These are phyloP conservation scores for Aricia agestis DNA, from an alignment of 1,140 invertebrate species.

Conservation along the genomic window DNA sequence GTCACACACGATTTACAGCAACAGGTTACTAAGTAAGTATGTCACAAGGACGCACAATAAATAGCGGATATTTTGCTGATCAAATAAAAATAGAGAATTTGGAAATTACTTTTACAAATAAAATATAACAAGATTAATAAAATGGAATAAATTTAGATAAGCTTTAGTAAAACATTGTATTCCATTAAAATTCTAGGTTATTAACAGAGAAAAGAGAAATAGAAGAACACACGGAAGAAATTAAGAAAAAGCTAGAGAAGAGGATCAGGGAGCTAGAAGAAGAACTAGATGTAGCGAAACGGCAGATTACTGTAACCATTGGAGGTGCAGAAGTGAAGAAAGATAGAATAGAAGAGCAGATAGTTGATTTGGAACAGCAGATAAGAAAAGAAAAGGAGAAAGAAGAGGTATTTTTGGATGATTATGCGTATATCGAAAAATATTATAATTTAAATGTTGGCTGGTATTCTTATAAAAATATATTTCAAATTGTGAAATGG, in stretches of 20 bases:
- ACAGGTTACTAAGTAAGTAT: conserved; percentile 44
- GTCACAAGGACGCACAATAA: too few relatives aligned
- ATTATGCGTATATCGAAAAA: too few relatives aligned
- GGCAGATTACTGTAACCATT: conserved; percentile 41
- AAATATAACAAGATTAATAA: too few relatives aligned
- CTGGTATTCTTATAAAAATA: too few relatives aligned
- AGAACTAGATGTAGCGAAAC: conserved; percentile 45
- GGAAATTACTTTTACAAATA: too few relatives aligned
- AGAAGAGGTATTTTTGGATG: conserved; percentile 36
- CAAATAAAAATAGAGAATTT: too few relatives aligned
- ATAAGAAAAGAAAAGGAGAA: conserved; percentile 42
- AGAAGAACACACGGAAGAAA: conserved; percentile 38
- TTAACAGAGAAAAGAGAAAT: conserved; percentile 52
- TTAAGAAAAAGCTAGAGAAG: conserved; percentile 40
- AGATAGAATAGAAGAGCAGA: conserved; percentile 49
- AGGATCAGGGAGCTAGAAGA: conserved; percentile 50
- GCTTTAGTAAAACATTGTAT: neutral
- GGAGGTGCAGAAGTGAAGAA: conserved; percentile 47
- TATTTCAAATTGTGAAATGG: too few relatives aligned
- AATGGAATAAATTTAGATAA: neutral
- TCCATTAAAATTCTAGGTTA: conserved; percentile 37
- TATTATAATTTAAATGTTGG: too few relatives aligned
- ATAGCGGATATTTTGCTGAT: too few relatives aligned
- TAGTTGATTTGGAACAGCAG: conserved; percentile 45
- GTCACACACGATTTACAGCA: conserved; percentile 32